Evolutionary conservation across 1,140 invertebrate species (phyloP).

Genomic region (Melitaea cinxia): DNA sequence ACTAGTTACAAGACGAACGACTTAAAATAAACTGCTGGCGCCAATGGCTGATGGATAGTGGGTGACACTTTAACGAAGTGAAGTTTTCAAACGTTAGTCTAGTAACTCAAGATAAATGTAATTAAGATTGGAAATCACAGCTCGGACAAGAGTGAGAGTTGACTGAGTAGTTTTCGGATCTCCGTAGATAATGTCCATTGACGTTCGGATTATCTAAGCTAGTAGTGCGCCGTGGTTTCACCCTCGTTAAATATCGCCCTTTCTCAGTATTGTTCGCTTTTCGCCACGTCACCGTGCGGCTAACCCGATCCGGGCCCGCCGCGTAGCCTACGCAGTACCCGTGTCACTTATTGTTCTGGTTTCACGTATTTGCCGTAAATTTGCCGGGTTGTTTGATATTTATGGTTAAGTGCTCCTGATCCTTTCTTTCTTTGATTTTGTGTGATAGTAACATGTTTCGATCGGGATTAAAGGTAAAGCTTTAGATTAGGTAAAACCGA

Average conservation of each 20-base stretch:
- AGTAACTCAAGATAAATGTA: neutral
- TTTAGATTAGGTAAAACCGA: too few relatives aligned
- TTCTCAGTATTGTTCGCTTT: neutral
- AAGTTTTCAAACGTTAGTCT: neutral
- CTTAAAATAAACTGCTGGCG: neutral
- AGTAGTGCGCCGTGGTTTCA: neutral
- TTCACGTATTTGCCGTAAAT: too few relatives aligned
- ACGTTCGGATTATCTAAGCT: neutral
- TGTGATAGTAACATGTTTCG: too few relatives aligned
- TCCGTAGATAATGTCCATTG: neutral
- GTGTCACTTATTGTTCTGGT: too few relatives aligned
- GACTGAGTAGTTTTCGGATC: neutral
- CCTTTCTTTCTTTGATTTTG: too few relatives aligned
- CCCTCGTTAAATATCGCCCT: neutral
- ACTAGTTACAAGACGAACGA: neutral
- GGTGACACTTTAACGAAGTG: neutral
- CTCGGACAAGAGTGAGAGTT: neutral
- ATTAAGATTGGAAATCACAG: neutral
- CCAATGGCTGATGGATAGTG: neutral
- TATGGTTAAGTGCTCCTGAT: too few relatives aligned
- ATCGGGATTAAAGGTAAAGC: too few relatives aligned
- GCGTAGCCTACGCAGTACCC: too few relatives aligned
- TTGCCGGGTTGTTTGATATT: too few relatives aligned
- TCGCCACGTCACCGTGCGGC: too few relatives aligned
- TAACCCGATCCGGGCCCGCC: too few relatives aligned